Evolutionary conservation across 2,113 vertebrate species (phyloP).

Genomic region (Diadophis punctatus): DNA sequence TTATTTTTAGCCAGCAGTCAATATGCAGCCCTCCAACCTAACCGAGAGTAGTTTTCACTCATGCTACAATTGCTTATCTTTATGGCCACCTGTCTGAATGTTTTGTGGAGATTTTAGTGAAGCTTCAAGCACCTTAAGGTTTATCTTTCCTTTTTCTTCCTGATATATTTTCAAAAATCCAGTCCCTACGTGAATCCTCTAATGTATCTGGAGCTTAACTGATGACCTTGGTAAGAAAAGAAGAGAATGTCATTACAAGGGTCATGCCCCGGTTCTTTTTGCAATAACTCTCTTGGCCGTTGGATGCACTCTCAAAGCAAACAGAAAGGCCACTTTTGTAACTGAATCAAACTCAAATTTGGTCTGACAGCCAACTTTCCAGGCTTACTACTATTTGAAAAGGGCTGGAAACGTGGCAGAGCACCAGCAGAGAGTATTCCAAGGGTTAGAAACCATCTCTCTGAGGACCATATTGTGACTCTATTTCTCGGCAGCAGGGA

Average conservation of each 20-base stretch:
- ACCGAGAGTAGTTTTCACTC: neutral
- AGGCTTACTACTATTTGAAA: constrained; percentile 14
- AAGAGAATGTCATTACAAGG: neutral
- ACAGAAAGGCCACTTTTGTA: neutral
- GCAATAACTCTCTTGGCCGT: neutral
- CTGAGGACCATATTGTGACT: constrained; percentile 2
- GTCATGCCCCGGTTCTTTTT: neutral
- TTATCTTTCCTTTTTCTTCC: neutral
- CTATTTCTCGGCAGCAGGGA: constrained; percentile 8
- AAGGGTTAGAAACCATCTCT: constrained; percentile 6
- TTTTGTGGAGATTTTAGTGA: neutral
- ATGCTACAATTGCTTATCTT: neutral
- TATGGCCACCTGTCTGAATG: neutral
- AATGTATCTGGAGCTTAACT: neutral
- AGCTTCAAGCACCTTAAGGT: neutral
- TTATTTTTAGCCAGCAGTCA: neutral
- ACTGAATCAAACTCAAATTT: constrained; percentile 6
- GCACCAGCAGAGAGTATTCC: neutral
- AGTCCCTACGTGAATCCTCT: neutral
- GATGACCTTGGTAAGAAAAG: neutral
- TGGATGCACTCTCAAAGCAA: constrained; percentile 2
- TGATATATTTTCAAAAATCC: neutral
- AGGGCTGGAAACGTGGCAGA: constrained; percentile 14
- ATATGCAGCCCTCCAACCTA: neutral
- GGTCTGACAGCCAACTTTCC: constrained; percentile 9